Evolutionary conservation across 2,888 invertebrate species (phyloP).

Genomic region (Oligia strigilis): DNA sequence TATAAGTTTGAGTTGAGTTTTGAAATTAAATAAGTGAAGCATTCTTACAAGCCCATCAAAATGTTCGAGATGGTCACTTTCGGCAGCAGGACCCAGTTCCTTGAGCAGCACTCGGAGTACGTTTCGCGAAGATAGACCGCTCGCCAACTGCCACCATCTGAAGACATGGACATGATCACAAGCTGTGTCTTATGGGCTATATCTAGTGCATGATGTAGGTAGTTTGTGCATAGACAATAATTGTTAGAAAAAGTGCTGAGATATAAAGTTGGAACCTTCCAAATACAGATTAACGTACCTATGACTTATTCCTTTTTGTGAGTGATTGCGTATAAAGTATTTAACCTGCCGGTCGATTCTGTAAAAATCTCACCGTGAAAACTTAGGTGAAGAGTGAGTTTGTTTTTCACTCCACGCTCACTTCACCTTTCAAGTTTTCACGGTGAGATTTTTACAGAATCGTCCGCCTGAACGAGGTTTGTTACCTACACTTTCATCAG

Average conservation of each 20-base stretch:
- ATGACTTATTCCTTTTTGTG: background rate
- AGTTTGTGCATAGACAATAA: background rate
- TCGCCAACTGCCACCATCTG: conserved; percentile 87
- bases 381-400: no score
- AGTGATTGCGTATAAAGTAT: background rate
- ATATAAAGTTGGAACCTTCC: background rate
- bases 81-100: conserved; percentile 87
- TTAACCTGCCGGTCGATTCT: background rate
- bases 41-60: conserved; percentile 86
- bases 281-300: background rate
- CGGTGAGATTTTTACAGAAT: no score
- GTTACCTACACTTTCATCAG: background rate
- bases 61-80: conserved; percentile 85
- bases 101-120: conserved; percentile 84
- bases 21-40: background rate
- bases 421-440: no score
- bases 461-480: background rate
- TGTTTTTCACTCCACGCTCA: no score
- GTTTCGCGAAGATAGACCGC: conserved; percentile 83
- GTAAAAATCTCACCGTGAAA: no score
- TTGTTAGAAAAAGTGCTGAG: background rate
- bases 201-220: background rate
- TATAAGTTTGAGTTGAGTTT: background rate
- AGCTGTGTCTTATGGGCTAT: background rate
- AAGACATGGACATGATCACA: background rate